A percentile compares a stretch with the other conserved stretches of the same genome.
phyloP scores from a whole-genome alignment of 37 sponge, comb jelly and placozoan genomes.

The Geodia barretti region DNA sequence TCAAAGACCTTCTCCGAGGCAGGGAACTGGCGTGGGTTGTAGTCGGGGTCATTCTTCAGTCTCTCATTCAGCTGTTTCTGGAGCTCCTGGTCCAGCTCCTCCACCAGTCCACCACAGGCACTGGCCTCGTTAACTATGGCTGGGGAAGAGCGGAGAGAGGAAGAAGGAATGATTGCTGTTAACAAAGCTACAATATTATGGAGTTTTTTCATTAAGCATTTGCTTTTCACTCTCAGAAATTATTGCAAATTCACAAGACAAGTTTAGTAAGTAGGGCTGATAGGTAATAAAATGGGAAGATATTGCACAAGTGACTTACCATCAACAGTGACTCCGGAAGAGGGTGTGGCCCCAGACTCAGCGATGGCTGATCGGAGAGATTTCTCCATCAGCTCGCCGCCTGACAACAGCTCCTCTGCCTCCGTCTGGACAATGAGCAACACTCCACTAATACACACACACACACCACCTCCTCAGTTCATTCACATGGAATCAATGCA shows the following conservation, averaged over 20 bases:
- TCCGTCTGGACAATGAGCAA: slow-evolving; percentile 22
- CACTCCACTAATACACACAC: too few relatives aligned
- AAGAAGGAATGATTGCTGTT: background rate
- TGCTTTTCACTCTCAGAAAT: too few relatives aligned
- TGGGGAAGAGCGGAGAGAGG: background rate
- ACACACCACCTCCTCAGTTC: too few relatives aligned
- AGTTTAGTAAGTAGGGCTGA: background rate
- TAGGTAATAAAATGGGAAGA: background rate
- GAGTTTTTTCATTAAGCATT: too few relatives aligned
- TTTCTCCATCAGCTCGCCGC: background rate
- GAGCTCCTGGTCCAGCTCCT: slow-evolving; percentile 12
- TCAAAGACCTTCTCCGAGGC: slow-evolving; percentile 23
- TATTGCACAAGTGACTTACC: background rate
- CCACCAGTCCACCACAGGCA: background rate
- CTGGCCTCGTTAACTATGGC: slow-evolving; percentile 12
- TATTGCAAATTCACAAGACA: too few relatives aligned
- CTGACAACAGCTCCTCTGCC: slow-evolving; percentile 7
- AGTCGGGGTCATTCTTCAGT: slow-evolving; percentile 20
- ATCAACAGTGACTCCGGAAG: slow-evolving; percentile 9
- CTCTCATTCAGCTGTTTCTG: slow-evolving; percentile 4
- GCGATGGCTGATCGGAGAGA: slow-evolving; percentile 6
- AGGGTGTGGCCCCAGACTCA: slow-evolving; percentile 24
- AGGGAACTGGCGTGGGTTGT: slow-evolving; percentile 31
- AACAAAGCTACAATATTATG: too few relatives aligned
- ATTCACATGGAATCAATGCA: too few relatives aligned